phyloP scores from a whole-genome alignment of 2,888 invertebrate genomes.

The Andrena haemorrhoa region DNA sequence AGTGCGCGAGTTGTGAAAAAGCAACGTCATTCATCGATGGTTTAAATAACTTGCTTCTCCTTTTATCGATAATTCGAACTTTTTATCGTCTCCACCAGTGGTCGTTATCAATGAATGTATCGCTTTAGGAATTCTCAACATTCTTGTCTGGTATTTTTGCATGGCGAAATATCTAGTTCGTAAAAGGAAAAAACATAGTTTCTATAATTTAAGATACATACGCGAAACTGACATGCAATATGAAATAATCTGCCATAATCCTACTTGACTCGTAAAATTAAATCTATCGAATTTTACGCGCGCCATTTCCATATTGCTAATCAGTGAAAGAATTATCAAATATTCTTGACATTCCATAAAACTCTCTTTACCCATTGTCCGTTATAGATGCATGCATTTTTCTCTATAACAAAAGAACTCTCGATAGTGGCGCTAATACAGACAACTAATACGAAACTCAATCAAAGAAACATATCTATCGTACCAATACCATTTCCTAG shows the following conservation, averaged over 20 bases:
- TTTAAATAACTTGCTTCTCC: constrained; percentile 17
- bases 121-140: background rate
- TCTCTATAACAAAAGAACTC: background rate
- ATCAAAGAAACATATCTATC: constrained; percentile 21
- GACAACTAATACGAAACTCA: constrained; percentile 22
- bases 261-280: background rate
- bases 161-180: background rate
- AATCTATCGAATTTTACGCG: background rate
- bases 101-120: constrained; percentile 3
- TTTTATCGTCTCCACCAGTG: background rate
- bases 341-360: constrained; percentile 16
- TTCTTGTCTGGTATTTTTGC: background rate
- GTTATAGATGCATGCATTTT: constrained; percentile 22
- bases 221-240: constrained; percentile 31
- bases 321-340: constrained; percentile 10
- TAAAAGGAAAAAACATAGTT: background rate
- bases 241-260: constrained; percentile 13
- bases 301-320: constrained; percentile 5
- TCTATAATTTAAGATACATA: constrained; percentile 11
- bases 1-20: constrained; percentile 17
- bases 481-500: background rate
- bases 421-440: constrained; percentile 8
- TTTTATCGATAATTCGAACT: background rate
- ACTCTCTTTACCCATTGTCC: constrained; percentile 8
- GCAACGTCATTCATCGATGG: constrained; percentile 13